Evolutionary conservation across 2,888 invertebrate genomes (phyloP), one percentile per base, ranked within the genome.

Genomic region (Strigamia transsilvanica): DNA sequence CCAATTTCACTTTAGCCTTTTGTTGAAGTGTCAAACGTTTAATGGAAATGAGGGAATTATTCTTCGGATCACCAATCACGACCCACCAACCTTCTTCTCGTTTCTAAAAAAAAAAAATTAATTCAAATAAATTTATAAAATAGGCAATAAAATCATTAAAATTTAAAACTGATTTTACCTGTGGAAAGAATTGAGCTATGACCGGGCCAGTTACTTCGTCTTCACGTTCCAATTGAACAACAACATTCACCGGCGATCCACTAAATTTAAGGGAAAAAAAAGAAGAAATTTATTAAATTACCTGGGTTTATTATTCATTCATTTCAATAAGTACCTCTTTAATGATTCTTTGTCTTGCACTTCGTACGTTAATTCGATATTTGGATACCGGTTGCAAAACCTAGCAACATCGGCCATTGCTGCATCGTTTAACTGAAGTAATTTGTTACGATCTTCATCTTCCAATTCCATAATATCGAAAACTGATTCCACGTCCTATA

Each of bases 341-440:
- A 96, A 91, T 83, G 90, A 90, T 83, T 95, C 94, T 86, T 93
- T 94, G 83, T 94, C 93, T 82, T 92, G 90, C 2, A 99, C 94
- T 89, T 98, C 96, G 85, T 97, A 98, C 0, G 92, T 93, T 87
- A 99, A 92, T 87, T 99, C 99, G 84, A 99, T 99, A 88, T 99
- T 98, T 0, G 99, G 99, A 88, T 99, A 99, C 82, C 98, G 91
- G 90, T 99, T 99, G 88, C 99, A 99, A 91, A 99, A 99, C 56
- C 96, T 91, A 0, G 99, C 99, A 0, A 99, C 99, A 88, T 99
- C 99, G 0, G 96, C 96, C 94, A 99, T 97, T 90, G 99, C 95
- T 0, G 91, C 87, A 83, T 97, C 94, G 0, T 92, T 92, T 86
- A 91, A 86, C 84, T 88, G 87, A 82, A 99, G 90, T 86, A 91